A percentile compares a stretch with the other conserved stretches of the same genome.
Evolutionary conservation across 1,140 invertebrate genomes (phyloP).

Genomic region (Magallana gigas): DNA sequence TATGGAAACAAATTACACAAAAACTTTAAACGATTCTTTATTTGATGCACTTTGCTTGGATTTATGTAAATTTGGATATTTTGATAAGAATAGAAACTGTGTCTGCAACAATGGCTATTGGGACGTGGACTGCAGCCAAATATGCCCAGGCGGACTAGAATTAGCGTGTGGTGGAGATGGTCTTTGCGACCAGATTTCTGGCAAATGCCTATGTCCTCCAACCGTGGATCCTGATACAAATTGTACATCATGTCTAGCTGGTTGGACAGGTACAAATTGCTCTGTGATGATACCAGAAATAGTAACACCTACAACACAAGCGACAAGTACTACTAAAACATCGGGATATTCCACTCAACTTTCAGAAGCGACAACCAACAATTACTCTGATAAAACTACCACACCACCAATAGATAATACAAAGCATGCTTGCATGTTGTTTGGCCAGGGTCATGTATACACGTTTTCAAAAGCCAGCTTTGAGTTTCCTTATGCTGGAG

Average conservation of each 20-base stretch:
- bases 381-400: too few species aligned
- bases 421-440: background rate
- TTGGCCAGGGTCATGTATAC: constrained; percentile 50
- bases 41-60: constrained; percentile 53
- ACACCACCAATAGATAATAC: too few species aligned
- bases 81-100: constrained; percentile 52
- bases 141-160: constrained; percentile 61
- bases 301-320: background rate
- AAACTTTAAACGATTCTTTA: constrained; percentile 1
- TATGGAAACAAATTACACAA: constrained; percentile 42
- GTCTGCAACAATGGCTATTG: constrained; percentile 62
- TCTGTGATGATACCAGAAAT: constrained; percentile 11
- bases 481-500: constrained; percentile 54
- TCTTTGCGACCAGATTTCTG: constrained; percentile 56
- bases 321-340: background rate
- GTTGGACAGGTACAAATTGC: constrained; percentile 63
- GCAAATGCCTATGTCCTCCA: constrained; percentile 59
- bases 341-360: background rate
- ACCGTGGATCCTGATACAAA: constrained; percentile 47
- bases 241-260: constrained; percentile 58
- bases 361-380: background rate
- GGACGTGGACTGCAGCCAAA: constrained; percentile 60
- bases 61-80: constrained; percentile 61
- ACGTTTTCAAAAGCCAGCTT: constrained; percentile 51
- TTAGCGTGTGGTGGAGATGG: constrained; percentile 61